Conservation (phyloP, 2,888 invertebrate genomes). For the Agrotis exclamationis region DNA sequence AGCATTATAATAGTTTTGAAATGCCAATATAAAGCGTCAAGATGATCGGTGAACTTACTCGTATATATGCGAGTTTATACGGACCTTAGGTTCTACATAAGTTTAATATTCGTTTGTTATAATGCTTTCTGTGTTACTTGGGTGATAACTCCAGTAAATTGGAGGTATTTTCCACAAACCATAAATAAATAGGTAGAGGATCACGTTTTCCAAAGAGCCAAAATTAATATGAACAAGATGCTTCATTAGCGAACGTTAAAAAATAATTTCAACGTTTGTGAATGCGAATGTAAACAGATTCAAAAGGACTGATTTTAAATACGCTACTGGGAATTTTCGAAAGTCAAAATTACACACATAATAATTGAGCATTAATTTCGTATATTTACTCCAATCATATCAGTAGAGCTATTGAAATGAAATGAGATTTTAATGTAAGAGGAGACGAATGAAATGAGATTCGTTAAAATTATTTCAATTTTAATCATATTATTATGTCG, state of each 20-base stretch:
- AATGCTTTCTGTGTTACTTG: too few relatives aligned
- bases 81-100: too few relatives aligned
- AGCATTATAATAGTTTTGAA: too few relatives aligned
- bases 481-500: conserved; percentile 17
- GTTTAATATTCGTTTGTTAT: too few relatives aligned
- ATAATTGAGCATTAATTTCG: conserved; percentile 43
- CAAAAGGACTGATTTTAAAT: conserved; percentile 34
- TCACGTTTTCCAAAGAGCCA: not conserved
- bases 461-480: conserved; percentile 43
- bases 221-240: conserved; percentile 1
- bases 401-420: conserved; percentile 33
- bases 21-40: too few relatives aligned
- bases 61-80: too few relatives aligned
- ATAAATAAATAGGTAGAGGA: too few relatives aligned
- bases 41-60: too few relatives aligned
- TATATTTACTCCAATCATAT: conserved; percentile 46
- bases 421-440: conserved; percentile 47
- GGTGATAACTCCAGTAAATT: not conserved
- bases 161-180: not conserved
- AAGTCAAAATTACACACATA: conserved; percentile 34
- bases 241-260: conserved; percentile 16
- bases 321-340: conserved; percentile 21
- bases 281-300: conserved; percentile 10
- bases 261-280: not conserved
- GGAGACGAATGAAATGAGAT: conserved; percentile 31